Evolutionary conservation across 2,113 vertebrate genomes (phyloP).

Genomic region (Sciurus niger): DNA sequence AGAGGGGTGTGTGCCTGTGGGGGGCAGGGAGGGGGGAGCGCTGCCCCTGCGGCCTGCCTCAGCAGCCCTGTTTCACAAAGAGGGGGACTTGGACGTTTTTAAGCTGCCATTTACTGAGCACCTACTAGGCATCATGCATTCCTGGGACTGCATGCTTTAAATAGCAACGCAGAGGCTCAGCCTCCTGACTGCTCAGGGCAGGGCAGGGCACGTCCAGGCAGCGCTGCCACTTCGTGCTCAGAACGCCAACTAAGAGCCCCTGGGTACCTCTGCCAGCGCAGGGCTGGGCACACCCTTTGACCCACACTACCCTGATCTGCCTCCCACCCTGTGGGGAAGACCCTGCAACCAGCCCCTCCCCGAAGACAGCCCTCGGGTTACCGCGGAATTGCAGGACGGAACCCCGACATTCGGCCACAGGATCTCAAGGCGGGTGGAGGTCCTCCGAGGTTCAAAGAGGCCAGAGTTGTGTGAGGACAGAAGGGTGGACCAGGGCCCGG

Average conservation of each 20-base stretch:
- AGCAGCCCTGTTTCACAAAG: not conserved
- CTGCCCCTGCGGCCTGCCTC: too few species aligned
- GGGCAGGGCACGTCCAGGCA: too few species aligned
- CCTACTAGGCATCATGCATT: not conserved
- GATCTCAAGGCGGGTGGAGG: not conserved
- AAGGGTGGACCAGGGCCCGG: rapidly evolving
- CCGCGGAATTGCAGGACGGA: not conserved
- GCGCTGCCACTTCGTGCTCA: rapidly evolving
- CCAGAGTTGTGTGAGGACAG: not conserved
- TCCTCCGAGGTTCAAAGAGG: rapidly evolving
- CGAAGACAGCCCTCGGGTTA: not conserved
- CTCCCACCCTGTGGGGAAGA: not conserved
- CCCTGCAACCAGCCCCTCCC: rapidly evolving
- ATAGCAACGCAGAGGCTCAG: rapidly evolving
- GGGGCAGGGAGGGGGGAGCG: too few species aligned
- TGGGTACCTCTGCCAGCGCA: rapidly evolving
- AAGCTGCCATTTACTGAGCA: not conserved
- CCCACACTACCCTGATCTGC: rapidly evolving
- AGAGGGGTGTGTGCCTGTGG: too few species aligned
- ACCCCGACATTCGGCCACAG: not conserved
- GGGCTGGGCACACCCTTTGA: not conserved
- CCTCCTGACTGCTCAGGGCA: rapidly evolving
- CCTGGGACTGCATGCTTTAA: rapidly evolving
- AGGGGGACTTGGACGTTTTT: not conserved
- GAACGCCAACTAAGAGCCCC: not conserved